Conservation (phyloP, 2,113 vertebrate genomes). For the Anguilla rostrata region DNA sequence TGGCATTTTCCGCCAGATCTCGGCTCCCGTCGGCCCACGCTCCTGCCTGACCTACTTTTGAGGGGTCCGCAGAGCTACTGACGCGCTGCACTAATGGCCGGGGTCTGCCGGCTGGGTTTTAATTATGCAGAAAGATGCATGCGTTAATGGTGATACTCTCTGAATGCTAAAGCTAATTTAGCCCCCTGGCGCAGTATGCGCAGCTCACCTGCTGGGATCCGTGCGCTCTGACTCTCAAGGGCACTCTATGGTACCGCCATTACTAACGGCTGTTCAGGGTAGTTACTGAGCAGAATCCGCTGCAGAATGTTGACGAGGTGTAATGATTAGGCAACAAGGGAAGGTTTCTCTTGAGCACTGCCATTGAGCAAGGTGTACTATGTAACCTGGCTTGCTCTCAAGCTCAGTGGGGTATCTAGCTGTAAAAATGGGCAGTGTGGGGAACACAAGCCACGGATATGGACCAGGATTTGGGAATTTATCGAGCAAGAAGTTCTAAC, state of each 20-base stretch:
- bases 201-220: neutral
- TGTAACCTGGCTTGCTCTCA: no score
- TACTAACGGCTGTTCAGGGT: neutral
- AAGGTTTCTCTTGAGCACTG: neutral
- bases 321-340: neutral
- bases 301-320: neutral
- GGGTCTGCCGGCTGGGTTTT: neutral
- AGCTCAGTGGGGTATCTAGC: no score
- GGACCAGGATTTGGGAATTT: no score
- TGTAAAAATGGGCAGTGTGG: neutral
- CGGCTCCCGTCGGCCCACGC: neutral
- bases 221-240: neutral
- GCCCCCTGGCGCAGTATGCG: neutral
- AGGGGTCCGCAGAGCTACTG: neutral
- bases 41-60: conserved; percentile 16
- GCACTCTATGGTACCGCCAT: neutral
- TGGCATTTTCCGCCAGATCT: neutral
- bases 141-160: neutral
- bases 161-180: neutral
- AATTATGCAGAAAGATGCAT: conserved; percentile 1
- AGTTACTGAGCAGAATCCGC: neutral
- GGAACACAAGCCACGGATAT: neutral
- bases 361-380: no score
- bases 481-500: no score
- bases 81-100: neutral